These are phyloP conservation scores for Temnothorax curvispinosus DNA, from an alignment of 1,140 invertebrate species.

Conservation along the genomic window DNA sequence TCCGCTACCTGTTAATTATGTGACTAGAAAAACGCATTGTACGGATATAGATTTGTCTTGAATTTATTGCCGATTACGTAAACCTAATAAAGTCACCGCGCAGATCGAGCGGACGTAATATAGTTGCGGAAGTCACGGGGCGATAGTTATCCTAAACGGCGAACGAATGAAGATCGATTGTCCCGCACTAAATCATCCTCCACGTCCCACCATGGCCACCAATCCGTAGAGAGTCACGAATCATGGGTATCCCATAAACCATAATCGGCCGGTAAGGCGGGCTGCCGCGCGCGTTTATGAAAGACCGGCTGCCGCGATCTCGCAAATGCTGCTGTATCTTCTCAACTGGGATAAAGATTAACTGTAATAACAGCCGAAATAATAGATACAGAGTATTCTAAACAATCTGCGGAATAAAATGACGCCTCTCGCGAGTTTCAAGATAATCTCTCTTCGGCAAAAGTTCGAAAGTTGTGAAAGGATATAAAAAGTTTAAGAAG, in stretches of 20 bases:
- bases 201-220: constrained; percentile 7
- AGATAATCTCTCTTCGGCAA: neutral
- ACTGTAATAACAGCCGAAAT: neutral
- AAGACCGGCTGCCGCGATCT: constrained; percentile 21
- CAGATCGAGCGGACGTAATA: constrained; percentile 12
- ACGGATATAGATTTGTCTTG: neutral
- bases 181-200: constrained; percentile 66
- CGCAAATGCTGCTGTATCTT: neutral
- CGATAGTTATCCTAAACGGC: constrained; percentile 68
- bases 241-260: constrained; percentile 58
- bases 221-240: constrained; percentile 52
- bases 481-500: neutral
- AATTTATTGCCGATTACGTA: constrained; percentile 43
- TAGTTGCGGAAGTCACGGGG: constrained; percentile 39
- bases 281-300: constrained; percentile 4
- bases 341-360: neutral
- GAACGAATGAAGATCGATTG: constrained; percentile 81
- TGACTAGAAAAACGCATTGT: neutral
- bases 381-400: neutral
- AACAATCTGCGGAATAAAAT: neutral
- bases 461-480: neutral
- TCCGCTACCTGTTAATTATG: constrained; percentile 31
- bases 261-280: constrained; percentile 44
- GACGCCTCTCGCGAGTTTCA: neutral
- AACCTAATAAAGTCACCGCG: constrained; percentile 30